These are phyloP conservation scores for Actinostola sp. DNA, from an alignment of 92 coral and sea anemone species.

Conservation along the genomic window DNA sequence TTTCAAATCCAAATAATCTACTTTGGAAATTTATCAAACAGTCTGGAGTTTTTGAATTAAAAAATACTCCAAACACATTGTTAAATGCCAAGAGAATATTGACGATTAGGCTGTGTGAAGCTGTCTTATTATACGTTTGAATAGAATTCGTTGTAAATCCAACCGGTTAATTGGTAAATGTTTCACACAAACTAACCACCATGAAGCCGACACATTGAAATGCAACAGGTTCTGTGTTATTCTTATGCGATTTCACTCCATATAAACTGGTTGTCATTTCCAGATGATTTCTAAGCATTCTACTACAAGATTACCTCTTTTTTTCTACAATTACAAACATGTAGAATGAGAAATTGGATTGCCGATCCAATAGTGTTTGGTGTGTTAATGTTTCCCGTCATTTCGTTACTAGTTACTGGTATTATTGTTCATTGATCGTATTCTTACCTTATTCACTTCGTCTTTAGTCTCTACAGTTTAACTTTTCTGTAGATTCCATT, in stretches of 20 bases:
- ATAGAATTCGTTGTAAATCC: background rate
- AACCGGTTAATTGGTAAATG: constrained; percentile 14
- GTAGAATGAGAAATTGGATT: no score
- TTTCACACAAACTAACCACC: constrained; percentile 11
- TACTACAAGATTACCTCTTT: background rate
- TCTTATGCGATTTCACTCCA: background rate
- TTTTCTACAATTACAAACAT: no score
- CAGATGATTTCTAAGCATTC: background rate
- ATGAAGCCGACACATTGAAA: constrained; percentile 1
- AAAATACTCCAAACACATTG: background rate
- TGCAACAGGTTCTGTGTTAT: constrained; percentile 2
- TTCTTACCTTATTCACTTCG: background rate
- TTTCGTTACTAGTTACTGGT: background rate
- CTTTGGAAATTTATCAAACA: no score
- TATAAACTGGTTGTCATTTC: background rate
- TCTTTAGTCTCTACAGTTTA: constrained; percentile 3
- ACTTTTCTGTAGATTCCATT: background rate
- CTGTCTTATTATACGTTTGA: background rate
- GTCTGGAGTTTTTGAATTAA: no score
- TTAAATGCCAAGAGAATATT: background rate
- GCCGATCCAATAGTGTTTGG: background rate
- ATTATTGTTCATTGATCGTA: background rate
- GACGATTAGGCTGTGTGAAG: background rate
- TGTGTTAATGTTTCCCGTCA: background rate
- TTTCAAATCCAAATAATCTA: no score